Conservation (phyloP, 2,888 invertebrate species). For the Heliothis peltigera region DNA sequence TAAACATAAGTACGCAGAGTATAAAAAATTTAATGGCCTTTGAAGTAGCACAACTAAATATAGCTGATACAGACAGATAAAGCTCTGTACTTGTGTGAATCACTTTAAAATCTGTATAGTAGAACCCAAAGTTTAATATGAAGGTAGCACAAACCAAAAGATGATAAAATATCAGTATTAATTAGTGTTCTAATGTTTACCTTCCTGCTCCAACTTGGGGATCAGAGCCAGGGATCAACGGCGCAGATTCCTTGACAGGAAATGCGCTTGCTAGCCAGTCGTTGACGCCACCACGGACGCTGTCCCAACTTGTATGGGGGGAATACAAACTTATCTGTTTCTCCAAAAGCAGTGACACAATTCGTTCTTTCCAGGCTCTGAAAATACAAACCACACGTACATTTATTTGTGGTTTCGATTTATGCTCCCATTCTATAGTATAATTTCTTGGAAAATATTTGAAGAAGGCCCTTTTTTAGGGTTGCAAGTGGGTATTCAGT, state of each 20-base stretch:
- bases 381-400: slow-evolving; percentile 35
- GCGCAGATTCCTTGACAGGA: slow-evolving; percentile 74
- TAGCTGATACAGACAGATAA: no score
- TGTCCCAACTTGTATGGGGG: slow-evolving; percentile 98
- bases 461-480: no score
- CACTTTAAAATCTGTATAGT: no score
- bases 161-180: no score
- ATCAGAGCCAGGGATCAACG: slow-evolving; percentile 78
- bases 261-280: slow-evolving; percentile 97
- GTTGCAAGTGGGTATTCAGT: no score
- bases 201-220: slow-evolving; percentile 89
- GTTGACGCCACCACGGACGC: slow-evolving; percentile 95
- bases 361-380: slow-evolving; percentile 94
- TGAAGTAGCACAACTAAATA: no score
- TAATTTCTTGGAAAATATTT: no score
- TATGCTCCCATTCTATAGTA: neutral
- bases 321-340: slow-evolving; percentile 97
- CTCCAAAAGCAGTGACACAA: slow-evolving; percentile 94
- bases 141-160: no score
- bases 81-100: no score
- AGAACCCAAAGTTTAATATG: neutral
- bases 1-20: no score
- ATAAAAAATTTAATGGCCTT: no score
- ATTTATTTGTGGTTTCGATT: neutral
- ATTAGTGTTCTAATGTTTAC: no score